Evolutionary conservation across 2,888 invertebrate genomes (phyloP).

Genomic region (Heteromyza rotundicornis): DNA sequence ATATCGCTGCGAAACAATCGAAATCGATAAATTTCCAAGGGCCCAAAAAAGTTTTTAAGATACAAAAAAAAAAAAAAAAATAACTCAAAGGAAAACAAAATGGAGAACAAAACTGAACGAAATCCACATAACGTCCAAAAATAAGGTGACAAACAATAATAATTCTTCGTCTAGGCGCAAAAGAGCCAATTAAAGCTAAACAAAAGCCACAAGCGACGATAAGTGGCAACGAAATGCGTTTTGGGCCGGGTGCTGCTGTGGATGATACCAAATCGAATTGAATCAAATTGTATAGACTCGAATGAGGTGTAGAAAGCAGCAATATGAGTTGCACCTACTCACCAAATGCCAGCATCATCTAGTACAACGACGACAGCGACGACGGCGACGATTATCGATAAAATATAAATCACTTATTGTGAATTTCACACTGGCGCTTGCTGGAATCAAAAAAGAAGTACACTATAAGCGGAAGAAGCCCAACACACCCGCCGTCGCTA

Average conservation of each 20-base stretch:
- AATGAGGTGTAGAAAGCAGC: too few species aligned
- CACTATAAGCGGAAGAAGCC: neutral
- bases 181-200: slow-evolving; percentile 1
- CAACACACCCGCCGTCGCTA: neutral
- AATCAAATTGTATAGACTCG: too few species aligned
- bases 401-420: slow-evolving; percentile 7
- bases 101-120: too few species aligned
- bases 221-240: slow-evolving; percentile 1
- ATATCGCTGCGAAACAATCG: neutral
- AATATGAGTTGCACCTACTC: too few species aligned
- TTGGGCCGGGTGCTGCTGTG: too few species aligned
- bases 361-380: too few species aligned
- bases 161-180: neutral
- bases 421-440: slow-evolving; percentile 3
- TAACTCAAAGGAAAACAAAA: too few species aligned
- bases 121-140: neutral
- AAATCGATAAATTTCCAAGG: slow-evolving; percentile 6
- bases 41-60: too few species aligned
- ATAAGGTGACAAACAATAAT: slow-evolving; percentile 4
- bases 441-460: neutral
- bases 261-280: too few species aligned
- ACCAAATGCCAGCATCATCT: too few species aligned
- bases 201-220: too few species aligned
- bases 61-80: too few species aligned
- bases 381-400: neutral